Evolutionary conservation across 2,797 vertebrate genomes (phyloP), one percentile per base, ranked within the genome.

Genomic region (Antennarius maculatus): DNA sequence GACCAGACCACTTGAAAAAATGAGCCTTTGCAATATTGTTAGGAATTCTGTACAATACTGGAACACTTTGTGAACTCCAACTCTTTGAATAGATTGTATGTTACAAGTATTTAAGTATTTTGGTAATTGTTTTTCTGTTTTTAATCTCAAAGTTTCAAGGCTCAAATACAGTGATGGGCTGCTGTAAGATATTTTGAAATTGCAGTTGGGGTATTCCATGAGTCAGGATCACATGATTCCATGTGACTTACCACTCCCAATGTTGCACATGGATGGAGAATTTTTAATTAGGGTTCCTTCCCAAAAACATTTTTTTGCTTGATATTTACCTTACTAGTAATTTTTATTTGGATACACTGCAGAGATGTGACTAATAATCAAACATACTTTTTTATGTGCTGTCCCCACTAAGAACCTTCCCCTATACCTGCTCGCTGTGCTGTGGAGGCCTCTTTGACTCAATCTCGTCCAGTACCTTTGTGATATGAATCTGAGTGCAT

Each of bases 401-500:
- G 31, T 41, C 31, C 18, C 14, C 53, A 63, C 18, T 29, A 41
- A 53, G 41, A 50, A 16, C 29, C 49, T 48, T 69, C 23, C 12
- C 70, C 23, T 10, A 0, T 46, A 11, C 18, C 11, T 49, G 54
- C 63, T 59, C 2, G 0, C 1, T 11, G 17, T 63, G 54, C 58
- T 28, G 61, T 54, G 48, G 46, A 74, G 28, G 29, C 31, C 18
- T 58, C 27, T 69, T 54, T 76, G 42, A 67, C 61, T 71, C 31
- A 54, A 43, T 69, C 47, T 16, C 16, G 27, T 78, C 46, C 5
- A 18, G 34, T 43, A 23, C 28, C 10, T 71, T 80, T 83, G 71
- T 80, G 71, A 85, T 79, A 73, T 53, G 42, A 78, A 81, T 86
- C 77, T 69, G 58, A 73, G 53, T 54, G 58, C 79, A 82, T 84